A percentile compares a stretch with the other conserved stretches of the same genome.
phyloP scores from a whole-genome alignment of 2,797 vertebrate genomes.

The Botia kubotai region DNA sequence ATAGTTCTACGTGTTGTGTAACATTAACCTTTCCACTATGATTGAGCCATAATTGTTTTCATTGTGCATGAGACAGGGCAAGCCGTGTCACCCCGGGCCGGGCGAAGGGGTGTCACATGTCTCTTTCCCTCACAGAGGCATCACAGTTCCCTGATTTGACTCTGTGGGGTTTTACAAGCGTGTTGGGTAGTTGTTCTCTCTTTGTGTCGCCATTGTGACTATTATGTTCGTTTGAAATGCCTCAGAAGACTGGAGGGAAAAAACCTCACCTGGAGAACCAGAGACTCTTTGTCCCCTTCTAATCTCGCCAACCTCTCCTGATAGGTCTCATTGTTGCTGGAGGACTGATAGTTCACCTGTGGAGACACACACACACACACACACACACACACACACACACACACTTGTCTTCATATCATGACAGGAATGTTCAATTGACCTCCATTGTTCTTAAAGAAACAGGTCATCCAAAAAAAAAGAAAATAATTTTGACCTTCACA shows the following conservation, averaged over 20 bases:
- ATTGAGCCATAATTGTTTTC: neutral
- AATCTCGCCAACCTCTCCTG: constrained; percentile 91
- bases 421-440: neutral
- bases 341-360: constrained; percentile 87
- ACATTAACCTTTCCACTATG: constrained; percentile 11
- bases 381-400: constrained; percentile 1
- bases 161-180: constrained; percentile 9
- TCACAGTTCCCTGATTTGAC: constrained; percentile 29
- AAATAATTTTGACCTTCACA: too few relatives aligned
- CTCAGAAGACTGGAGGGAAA: neutral
- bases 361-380: constrained; percentile 25
- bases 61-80: constrained; percentile 4
- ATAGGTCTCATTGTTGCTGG: constrained; percentile 89
- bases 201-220: constrained; percentile 16
- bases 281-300: constrained; percentile 96
- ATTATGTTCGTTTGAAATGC: constrained; percentile 16
- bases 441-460: neutral
- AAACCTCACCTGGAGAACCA: constrained; percentile 91
- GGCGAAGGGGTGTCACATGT: constrained; percentile 19
- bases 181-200: constrained; percentile 7
- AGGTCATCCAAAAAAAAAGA: neutral
- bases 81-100: neutral
- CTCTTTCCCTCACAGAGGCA: neutral
- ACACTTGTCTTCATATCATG: neutral
- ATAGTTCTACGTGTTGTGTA: neutral